These are phyloP conservation scores for Sminthurinus signatus DNA, from an alignment of 1,140 invertebrate genomes.

Conservation along the genomic window DNA sequence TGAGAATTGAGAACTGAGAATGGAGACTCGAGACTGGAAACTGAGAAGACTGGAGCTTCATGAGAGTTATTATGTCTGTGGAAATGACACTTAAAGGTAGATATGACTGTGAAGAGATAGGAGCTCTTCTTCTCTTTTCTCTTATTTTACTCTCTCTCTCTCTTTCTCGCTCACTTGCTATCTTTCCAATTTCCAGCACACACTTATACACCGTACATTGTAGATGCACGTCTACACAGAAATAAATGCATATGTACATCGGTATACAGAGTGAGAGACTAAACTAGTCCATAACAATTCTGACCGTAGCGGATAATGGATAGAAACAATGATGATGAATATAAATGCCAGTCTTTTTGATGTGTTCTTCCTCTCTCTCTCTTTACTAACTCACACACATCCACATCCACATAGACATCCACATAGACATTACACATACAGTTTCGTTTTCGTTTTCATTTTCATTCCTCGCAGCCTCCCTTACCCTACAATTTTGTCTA, in stretches of 20 bases:
- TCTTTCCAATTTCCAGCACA: too few relatives aligned
- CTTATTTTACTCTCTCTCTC: too few relatives aligned
- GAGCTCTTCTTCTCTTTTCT: neutral
- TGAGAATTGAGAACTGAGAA: too few relatives aligned
- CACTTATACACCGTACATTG: too few relatives aligned
- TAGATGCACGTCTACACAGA: too few relatives aligned
- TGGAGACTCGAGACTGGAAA: slow-evolving; percentile 15
- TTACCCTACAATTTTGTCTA: slow-evolving; percentile 22
- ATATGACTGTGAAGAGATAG: neutral
- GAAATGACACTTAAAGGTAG: slow-evolving; percentile 22
- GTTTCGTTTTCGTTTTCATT: too few relatives aligned
- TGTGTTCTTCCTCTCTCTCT: slow-evolving; percentile 9
- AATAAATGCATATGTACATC: too few relatives aligned
- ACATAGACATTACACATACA: neutral
- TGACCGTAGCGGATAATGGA: slow-evolving; percentile 21
- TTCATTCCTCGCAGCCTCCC: slow-evolving; percentile 10
- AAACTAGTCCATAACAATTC: slow-evolving; percentile 22
- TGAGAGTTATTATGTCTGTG: slow-evolving; percentile 14
- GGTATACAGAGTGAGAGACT: neutral
- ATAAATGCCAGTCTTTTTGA: slow-evolving; percentile 32
- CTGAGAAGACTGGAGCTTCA: slow-evolving; percentile 15
- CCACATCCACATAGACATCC: too few relatives aligned
- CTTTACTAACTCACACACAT: neutral
- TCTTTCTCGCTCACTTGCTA: too few relatives aligned
- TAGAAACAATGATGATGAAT: slow-evolving; percentile 35